Conservation (phyloP, 2,797 vertebrate genomes). For the Mastacembelus armatus region DNA sequence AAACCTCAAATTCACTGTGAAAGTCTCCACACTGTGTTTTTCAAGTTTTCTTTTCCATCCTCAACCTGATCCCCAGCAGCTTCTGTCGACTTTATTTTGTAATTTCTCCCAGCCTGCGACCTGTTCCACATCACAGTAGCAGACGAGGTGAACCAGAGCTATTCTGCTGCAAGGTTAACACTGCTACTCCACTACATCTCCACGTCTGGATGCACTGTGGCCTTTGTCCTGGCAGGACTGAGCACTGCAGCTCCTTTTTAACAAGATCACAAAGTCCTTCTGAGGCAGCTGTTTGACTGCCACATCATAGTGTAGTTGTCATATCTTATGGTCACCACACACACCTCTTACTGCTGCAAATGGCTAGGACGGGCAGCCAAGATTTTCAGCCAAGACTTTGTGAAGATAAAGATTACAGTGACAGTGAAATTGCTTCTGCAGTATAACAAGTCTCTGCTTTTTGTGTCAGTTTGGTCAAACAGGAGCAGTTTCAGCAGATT, state of each 20-base stretch:
- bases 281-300: no score
- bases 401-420: not conserved
- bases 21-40: not conserved
- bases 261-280: not conserved
- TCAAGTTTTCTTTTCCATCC: not conserved
- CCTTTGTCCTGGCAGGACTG: constrained; percentile 56
- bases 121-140: constrained; percentile 15
- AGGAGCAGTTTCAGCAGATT: not conserved
- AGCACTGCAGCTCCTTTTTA: not conserved
- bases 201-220: constrained; percentile 41
- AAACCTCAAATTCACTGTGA: not conserved
- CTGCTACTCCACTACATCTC: constrained; percentile 51
- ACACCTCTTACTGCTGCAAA: not conserved
- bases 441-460: not conserved
- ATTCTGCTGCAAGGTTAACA: constrained; percentile 52
- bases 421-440: not conserved
- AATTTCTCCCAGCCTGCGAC: constrained; percentile 39
- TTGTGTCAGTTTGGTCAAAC: not conserved
- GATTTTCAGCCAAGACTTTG: no score
- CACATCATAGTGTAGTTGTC: not conserved
- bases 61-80: constrained; percentile 1
- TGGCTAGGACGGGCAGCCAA: no score
- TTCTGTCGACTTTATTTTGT: constrained; percentile 29
- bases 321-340: not conserved
- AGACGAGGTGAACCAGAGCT: constrained; percentile 44